Evolutionary conservation across 2,888 invertebrate genomes (phyloP), one percentile per base, ranked within the genome.

Genomic region (Platynereis dumerilii): DNA sequence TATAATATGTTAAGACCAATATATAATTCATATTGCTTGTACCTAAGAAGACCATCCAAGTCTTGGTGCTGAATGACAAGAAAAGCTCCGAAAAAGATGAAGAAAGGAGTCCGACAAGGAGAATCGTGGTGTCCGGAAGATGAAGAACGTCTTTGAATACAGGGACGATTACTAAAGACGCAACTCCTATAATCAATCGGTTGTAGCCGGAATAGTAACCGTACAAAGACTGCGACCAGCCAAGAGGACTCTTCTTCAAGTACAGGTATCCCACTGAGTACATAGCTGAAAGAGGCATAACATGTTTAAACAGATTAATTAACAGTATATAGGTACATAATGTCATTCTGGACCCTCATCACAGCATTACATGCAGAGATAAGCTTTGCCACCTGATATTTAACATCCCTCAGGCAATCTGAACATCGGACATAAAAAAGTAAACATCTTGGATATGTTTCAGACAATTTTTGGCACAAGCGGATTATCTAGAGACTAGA

Each of bases 191-290:
- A 10, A 91, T 72, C 29, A 92, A 91, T 78, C 90, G 78, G 58
- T 83, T 80, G 54, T 75, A 61, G 3, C 80, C 83, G 66, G 76
- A 80, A 66, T 77, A 93, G 71, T 88, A 86, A 76, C 93, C 93
- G 78, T 88, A 92, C 15, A 87, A 86, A 0, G 86, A 84, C 0
- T 90, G 86, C 55, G 88, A 87, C 93, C 93, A 93, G 64, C 88
- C 81, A 76, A 93, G 91, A 44, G 90, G 89, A 20, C 79, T 76
- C 42, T 88, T 85, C 60, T 88, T 88, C 0, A 92, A 90, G 78
- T 92, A 94, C 58, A 93, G 81, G 74, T 89, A 92, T 76, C 90
- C 87, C 78, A 91, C 90, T 24, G 88, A 89, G 70, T 89, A 89
- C 78, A 94, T 93, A 79, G 93, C 93, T 89, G 85, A 44, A 72